A percentile compares a stretch with the other conserved stretches of the same genome.
Conservation (phyloP, 2,888 invertebrate species). For the Alitta virens region DNA sequence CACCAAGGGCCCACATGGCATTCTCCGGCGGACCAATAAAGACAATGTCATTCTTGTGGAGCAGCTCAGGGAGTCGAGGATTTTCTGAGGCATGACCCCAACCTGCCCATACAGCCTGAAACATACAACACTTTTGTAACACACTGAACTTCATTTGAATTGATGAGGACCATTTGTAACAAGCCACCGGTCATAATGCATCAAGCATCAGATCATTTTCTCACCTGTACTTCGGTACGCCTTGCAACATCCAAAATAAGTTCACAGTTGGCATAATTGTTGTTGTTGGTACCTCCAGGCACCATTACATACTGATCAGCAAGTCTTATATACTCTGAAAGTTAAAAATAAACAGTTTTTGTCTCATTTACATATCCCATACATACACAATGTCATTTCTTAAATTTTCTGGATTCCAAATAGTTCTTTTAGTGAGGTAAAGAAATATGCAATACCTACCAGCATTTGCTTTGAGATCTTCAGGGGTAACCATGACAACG, state of each 20-base stretch:
- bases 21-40: conserved; percentile 89
- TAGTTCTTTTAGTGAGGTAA: too few relatives aligned
- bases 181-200: too few relatives aligned
- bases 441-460: conserved; percentile 51
- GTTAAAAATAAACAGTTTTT: too few relatives aligned
- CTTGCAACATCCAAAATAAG: conserved; percentile 95
- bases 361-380: too few relatives aligned
- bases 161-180: too few relatives aligned
- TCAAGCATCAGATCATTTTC: too few relatives aligned
- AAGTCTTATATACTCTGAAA: conserved; percentile 93
- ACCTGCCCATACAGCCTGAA: conserved; percentile 93
- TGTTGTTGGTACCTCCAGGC: conserved; percentile 96
- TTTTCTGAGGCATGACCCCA: conserved; percentile 99
- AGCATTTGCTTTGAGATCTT: conserved; percentile 80
- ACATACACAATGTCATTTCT: too few relatives aligned
- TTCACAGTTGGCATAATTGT: conserved; percentile 99
- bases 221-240: conserved; percentile 79
- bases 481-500: conserved; percentile 98
- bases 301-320: conserved; percentile 99
- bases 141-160: too few relatives aligned
- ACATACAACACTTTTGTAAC: too few relatives aligned
- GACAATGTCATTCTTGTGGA: conserved; percentile 84
- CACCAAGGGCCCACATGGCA: conserved; percentile 99
- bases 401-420: too few relatives aligned
- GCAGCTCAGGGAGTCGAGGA: conserved; percentile 91